Conservation (phyloP, 2,888 invertebrate genomes). For the Habroteleia sp. region DNA sequence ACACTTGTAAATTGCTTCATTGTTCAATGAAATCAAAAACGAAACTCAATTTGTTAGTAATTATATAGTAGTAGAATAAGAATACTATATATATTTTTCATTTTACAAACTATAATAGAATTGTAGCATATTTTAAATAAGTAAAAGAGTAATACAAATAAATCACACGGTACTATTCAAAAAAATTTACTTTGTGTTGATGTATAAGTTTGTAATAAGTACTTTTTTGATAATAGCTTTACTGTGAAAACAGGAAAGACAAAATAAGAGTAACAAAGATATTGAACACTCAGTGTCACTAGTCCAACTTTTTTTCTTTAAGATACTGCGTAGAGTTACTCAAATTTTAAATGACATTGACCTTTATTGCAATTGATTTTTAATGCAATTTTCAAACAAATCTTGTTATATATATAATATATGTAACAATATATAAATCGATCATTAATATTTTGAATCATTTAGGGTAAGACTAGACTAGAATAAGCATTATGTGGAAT, state of each 20-base stretch:
- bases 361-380: no score
- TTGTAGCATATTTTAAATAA: conserved; percentile 18
- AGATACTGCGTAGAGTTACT: conserved; percentile 23
- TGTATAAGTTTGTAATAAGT: conserved; percentile 25
- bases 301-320: conserved; percentile 57
- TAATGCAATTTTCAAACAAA: conserved; percentile 14
- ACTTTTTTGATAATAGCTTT: conserved; percentile 18
- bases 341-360: conserved; percentile 15
- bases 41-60: background rate
- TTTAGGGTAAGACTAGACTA: conserved; percentile 17
- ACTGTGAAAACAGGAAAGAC: conserved; percentile 6
- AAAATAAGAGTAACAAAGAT: conserved; percentile 50
- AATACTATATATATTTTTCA: background rate
- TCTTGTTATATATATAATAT: no score
- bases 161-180: conserved; percentile 32
- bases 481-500: conserved; percentile 29
- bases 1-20: conserved; percentile 12
- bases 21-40: background rate
- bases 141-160: no score
- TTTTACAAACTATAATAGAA: background rate
- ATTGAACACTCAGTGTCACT: conserved; percentile 62
- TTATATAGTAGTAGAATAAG: conserved; percentile 18
- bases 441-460: conserved; percentile 35
- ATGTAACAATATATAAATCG: no score
- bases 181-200: conserved; percentile 13